These are phyloP conservation scores for Scophthalmus maximus DNA, from an alignment of 2,113 vertebrate species.

Conservation along the genomic window DNA sequence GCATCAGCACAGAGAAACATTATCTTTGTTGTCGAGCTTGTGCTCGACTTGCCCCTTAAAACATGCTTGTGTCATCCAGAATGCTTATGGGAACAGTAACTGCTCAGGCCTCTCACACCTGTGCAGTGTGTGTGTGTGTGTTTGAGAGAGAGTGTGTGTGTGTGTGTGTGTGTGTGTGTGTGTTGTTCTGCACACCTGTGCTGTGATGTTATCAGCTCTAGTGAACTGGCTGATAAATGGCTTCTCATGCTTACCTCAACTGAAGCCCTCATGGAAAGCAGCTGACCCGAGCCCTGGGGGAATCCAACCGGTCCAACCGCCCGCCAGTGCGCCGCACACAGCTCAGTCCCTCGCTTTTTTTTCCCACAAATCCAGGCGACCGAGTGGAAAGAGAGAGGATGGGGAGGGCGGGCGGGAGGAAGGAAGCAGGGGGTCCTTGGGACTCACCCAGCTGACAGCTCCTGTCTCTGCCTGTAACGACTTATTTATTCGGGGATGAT, in stretches of 20 bases:
- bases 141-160: conserved; percentile 24
- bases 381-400: conserved; percentile 7
- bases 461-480: conserved; percentile 77
- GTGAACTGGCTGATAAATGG: conserved; percentile 61
- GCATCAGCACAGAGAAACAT: background rate
- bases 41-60: background rate
- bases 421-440: conserved; percentile 52
- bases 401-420: conserved; percentile 9
- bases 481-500: conserved; percentile 83
- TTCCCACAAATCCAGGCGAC: conserved; percentile 20
- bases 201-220: conserved; percentile 74
- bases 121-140: conserved; percentile 33
- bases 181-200: conserved; percentile 20
- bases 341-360: conserved; percentile 15
- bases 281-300: conserved; percentile 60
- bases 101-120: conserved; percentile 63
- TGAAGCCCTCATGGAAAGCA: conserved; percentile 69
- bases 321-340: conserved; percentile 4
- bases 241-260: conserved; percentile 73
- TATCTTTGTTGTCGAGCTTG: background rate
- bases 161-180: conserved; percentile 13
- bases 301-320: conserved; percentile 55
- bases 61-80: conserved; percentile 9
- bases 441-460: conserved; percentile 72
- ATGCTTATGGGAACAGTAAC: conserved; percentile 61